Evolutionary conservation across 2,797 vertebrate genomes (phyloP), one percentile per base, ranked within the genome.

Genomic region (Onychomys leucogaster): DNA sequence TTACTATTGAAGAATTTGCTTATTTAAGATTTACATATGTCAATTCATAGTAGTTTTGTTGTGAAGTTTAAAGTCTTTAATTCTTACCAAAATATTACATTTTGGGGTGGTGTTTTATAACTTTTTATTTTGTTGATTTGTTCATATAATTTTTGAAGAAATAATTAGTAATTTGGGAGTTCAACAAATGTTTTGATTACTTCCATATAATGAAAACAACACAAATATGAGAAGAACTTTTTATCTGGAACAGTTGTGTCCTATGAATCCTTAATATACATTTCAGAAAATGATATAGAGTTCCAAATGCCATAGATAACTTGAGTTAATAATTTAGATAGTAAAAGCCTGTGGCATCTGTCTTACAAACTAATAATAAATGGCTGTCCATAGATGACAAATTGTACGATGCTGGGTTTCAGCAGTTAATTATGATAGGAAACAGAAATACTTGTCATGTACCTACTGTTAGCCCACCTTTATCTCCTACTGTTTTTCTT

Each of bases 361-460:
- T 52, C 29, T 29, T 6, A 81, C 94, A 23, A 94, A 71, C 32
- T 59, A 14, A 86, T 95, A 94, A 96, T 84, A 49, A 92, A 97
- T 34, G 34, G 6, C 49, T 93, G 21, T 41, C 21, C 90, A 43
- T 83, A 85, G 17, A 13, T 95, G 17, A 69, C 75, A 96, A 95
- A 96, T 89, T 95, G 57, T 19, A 23, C 16, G 61, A 63, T 55
- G n/a, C 5, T 65, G 85, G 23, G 69, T 96, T 88, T 89, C 71
- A 96, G 23, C 41, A 41, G 63, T 82, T 93, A 95, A 65, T 93
- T 96, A 14, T 46, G 1, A 25, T 83, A 52, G 23, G 89, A 61
- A 93, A 65, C 6, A 85, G 71, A 1, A 9, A 5, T 0, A 0
- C 9, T 25, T 76, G 2, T 76, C 83, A 86, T 23, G 63, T 80